Evolutionary conservation across 2,113 vertebrate species (phyloP), one percentile per base, ranked within the genome.

Genomic region (Anser cygnoides): DNA sequence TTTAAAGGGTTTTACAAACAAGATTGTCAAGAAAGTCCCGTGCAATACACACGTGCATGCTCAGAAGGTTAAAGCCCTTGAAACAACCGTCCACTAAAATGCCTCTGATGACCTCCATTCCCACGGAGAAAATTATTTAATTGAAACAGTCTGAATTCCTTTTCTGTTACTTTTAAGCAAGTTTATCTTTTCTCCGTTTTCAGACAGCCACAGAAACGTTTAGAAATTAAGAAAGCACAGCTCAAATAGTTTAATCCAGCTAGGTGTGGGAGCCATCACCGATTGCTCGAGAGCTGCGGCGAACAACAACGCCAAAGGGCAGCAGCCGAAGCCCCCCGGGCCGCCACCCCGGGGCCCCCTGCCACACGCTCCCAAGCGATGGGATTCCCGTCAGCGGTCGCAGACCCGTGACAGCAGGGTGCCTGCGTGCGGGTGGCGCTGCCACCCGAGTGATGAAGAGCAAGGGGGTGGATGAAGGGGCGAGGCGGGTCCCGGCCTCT

Each of bases 391-490:
- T 9, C 44, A 46, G 44, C 18, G 19, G 44, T 4, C 4, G 46
- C 20, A 9, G 46, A 11, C 46, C 20, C 16, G 16, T 12, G 39
- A 41, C 23, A 18, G 13, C 4, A 6, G 37, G 61, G 7, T 15
- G 43, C 18, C 33, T 10, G 55, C 9, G 28, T 3, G 1, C 2
- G 0, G 65, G 39, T 3, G 39, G 35, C 13, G n/a, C 20, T n/a
- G 4, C 37, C 31, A 22, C 46, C 70, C 0, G 0, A 1, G 7
- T 0, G 9, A 41, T 3, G 63, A 5, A 46, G 14, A n/a, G 65
- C 9, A 4, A 67, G 43, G 65, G 17, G 29, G 9, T n/a, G 13
- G 66, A 3, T 8, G 19, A 37, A 13, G 19, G 17, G 7, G 17
- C 6, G 18, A 31, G 44, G 58, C 33, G 44, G 4, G 15, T 10